Evolutionary conservation across 2,797 vertebrate genomes (phyloP).

Genomic region (Mico argentatus): DNA sequence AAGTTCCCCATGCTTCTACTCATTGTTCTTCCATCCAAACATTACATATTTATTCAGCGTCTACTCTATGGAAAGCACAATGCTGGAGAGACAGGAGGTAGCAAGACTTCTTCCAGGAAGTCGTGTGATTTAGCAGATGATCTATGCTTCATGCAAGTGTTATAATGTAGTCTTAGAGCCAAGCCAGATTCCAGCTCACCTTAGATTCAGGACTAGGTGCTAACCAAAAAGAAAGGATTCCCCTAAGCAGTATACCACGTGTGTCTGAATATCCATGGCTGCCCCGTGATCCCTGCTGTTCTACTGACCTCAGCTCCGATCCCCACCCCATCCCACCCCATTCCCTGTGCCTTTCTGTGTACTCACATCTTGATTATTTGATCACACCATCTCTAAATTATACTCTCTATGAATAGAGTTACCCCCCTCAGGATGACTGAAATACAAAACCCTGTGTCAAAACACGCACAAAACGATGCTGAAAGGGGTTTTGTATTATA

Average conservation of each 20-base stretch:
- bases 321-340: neutral
- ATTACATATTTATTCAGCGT: slow-evolving; percentile 23
- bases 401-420: neutral
- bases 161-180: neutral
- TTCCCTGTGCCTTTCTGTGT: neutral
- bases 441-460: neutral
- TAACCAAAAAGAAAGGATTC: neutral
- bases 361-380: neutral
- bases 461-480: neutral
- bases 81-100: neutral
- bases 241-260: neutral
- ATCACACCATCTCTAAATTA: neutral
- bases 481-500: neutral
- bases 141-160: neutral
- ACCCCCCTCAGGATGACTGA: neutral
- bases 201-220: neutral
- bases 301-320: fast-evolving
- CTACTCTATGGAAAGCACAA: neutral
- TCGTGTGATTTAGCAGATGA: neutral
- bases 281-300: neutral
- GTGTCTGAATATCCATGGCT: neutral
- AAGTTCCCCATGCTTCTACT: neutral
- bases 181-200: neutral
- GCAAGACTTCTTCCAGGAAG: neutral
- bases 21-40: neutral